Percentiles rank a stretch among this genome's conserved stretches.
Conservation (phyloP, 2,113 vertebrate species). For the Hippocampus barbouri region DNA sequence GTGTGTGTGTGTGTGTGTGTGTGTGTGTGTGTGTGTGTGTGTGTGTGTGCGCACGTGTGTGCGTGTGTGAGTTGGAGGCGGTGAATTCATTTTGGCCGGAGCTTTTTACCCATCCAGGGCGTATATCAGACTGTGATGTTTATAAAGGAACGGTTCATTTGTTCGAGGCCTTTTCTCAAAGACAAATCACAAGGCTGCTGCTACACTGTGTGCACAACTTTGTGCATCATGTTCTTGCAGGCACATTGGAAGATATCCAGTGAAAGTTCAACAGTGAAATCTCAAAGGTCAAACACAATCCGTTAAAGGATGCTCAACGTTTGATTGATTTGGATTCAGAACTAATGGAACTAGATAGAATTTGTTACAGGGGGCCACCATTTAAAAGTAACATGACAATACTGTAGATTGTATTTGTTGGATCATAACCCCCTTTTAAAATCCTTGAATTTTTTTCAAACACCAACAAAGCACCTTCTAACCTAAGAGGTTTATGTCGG, state of each 20-base stretch:
- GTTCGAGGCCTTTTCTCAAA: slow-evolving; percentile 15
- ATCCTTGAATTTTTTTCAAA: no score
- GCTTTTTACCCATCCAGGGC: slow-evolving; percentile 5
- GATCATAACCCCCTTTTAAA: no score
- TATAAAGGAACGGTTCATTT: slow-evolving; percentile 7
- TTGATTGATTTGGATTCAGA: neutral
- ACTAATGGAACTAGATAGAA: neutral
- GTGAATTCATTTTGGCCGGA: neutral
- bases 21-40: neutral
- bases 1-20: no score
- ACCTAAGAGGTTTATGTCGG: no score
- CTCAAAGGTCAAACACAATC: neutral
- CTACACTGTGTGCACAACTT: neutral
- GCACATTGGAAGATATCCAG: neutral
- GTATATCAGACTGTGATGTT: slow-evolving; percentile 25
- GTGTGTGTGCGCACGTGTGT: neutral
- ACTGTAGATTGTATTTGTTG: no score
- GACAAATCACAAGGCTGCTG: slow-evolving; percentile 13
- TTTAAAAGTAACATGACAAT: neutral
- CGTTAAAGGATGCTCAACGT: neutral
- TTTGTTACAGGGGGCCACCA: no score
- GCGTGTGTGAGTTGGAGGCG: neutral
- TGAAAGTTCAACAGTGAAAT: neutral
- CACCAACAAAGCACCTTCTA: no score
- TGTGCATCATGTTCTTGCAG: neutral